Evolutionary conservation across 2,888 invertebrate genomes (phyloP).

Genomic region (Cheilosia urbana): DNA sequence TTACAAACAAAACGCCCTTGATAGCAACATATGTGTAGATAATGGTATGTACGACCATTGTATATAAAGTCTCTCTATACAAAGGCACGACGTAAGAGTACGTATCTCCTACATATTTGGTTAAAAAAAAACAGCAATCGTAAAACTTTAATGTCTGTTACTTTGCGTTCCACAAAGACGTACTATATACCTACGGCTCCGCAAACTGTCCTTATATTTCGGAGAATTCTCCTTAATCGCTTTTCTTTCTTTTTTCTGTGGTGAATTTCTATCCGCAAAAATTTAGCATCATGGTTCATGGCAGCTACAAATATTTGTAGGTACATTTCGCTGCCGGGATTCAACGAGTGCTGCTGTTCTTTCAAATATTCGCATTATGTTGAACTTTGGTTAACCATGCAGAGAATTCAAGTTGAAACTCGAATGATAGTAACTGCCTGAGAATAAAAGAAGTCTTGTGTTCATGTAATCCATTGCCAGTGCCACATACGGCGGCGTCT

Average conservation of each 20-base stretch:
- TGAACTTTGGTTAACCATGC: conserved; percentile 69
- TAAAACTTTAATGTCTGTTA: conserved; percentile 48
- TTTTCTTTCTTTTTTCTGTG: conserved; percentile 24
- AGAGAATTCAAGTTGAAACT: conserved; percentile 66
- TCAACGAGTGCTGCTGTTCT: conserved; percentile 46
- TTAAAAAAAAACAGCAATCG: conserved; percentile 42
- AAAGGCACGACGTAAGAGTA: too few relatives aligned
- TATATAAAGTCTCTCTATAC: too few relatives aligned
- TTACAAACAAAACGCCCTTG: neutral
- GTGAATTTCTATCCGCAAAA: conserved; percentile 40
- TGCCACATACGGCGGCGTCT: neutral
- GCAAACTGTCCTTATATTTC: neutral
- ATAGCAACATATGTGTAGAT: neutral
- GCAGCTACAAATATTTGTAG: conserved; percentile 65
- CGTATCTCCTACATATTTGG: conserved; percentile 8
- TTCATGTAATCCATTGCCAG: neutral
- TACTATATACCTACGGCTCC: neutral
- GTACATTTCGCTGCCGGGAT: conserved; percentile 44
- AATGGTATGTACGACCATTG: conserved; percentile 10
- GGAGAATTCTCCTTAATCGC: neutral
- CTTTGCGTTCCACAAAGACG: conserved; percentile 35
- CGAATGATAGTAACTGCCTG: conserved; percentile 59
- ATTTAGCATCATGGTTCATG: conserved; percentile 61
- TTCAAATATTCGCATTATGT: conserved; percentile 65
- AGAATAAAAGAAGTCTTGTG: conserved; percentile 47